A percentile compares a stretch with the other conserved stretches of the same genome.
Conservation (phyloP, 2,888 invertebrate species). For the Lasioglossum calceatum region DNA sequence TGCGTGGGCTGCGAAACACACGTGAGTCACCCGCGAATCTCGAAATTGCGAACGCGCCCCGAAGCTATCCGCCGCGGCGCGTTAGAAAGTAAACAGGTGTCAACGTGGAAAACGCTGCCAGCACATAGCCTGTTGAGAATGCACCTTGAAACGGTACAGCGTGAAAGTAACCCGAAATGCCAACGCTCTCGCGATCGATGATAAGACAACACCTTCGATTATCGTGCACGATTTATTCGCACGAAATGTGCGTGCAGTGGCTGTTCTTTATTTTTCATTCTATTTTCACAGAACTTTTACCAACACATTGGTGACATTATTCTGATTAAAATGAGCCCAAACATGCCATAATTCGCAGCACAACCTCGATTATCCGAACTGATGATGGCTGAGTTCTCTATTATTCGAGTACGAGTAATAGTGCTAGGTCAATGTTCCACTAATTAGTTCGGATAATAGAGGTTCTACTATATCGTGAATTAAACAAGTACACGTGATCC, state of each 20-base stretch:
- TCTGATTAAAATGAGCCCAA: too few relatives aligned
- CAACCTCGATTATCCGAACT: too few relatives aligned
- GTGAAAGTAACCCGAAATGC: slow-evolving; percentile 53
- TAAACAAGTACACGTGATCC: too few relatives aligned
- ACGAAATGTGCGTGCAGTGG: neutral
- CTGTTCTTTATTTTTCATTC: too few relatives aligned
- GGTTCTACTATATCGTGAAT: too few relatives aligned
- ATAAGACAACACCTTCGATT: slow-evolving; percentile 31
- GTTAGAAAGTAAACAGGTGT: slow-evolving; percentile 65
- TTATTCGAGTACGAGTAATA: too few relatives aligned
- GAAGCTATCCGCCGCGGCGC: slow-evolving; percentile 9
- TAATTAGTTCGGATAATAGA: too few relatives aligned
- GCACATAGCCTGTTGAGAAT: slow-evolving; percentile 27
- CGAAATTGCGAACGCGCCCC: slow-evolving; percentile 40
- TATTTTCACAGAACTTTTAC: too few relatives aligned
- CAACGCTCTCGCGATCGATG: slow-evolving; percentile 36
- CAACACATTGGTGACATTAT: too few relatives aligned
- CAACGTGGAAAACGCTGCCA: slow-evolving; percentile 19
- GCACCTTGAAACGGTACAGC: slow-evolving; percentile 28
- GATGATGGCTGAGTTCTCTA: too few relatives aligned
- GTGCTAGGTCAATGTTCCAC: too few relatives aligned
- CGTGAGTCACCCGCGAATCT: slow-evolving; percentile 58
- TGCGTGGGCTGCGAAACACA: slow-evolving; percentile 33
- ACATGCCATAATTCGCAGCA: too few relatives aligned
- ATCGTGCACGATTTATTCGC: slow-evolving; percentile 14